Evolutionary conservation across 2,113 vertebrate species (phyloP), one percentile per base, ranked within the genome.

Genomic region (Lamprotornis superbus): DNA sequence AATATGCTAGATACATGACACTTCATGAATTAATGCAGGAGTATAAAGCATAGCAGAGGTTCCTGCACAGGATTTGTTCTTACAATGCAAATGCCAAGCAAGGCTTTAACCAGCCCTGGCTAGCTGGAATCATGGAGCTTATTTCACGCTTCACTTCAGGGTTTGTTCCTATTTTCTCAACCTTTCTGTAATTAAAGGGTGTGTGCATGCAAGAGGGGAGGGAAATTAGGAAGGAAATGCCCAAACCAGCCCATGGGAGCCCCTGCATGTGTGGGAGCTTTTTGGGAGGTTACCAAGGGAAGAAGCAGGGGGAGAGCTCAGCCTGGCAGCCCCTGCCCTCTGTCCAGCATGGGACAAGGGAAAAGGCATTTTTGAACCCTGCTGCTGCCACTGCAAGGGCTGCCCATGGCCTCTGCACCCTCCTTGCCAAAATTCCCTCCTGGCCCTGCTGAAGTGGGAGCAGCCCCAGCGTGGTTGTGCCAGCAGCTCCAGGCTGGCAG

Each of bases 11-110:
- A 59, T 84, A 93, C 74, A 80, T 89, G 94, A 90, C 93, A 90
- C 85, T 94, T 95, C 87, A 95, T 91, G 95, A 92, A 97, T 97
- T 94, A 95, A 97, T 97, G 94, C 86, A 93, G 24, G 81, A 69
- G 49, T 9, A 12, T 25, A 40, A 83, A 80, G 80, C 71, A 80
- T 1, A 24, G 60, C 81, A 60, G 86, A 73, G 46, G 42, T n/a
- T 63, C 84, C 80, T 49, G 40, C 63, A 60, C 83, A 33, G 93
- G 86, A 14, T 93, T 94, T 91, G 92, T 83, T 90, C 78, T 87
- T 47, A 42, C 5, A 8, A 85, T 63, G 93, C 93, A 96, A 96
- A 95, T 87, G 64, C 57, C 57, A 61, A 78, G 90, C 74, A 28
- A 69, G 85, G 83, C 67, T 96, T 68, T 89, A 82, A 89, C 52